These are phyloP conservation scores for Petrocephalus schoutedeni DNA, from an alignment of 2,797 vertebrate genomes.

Conservation along the genomic window DNA sequence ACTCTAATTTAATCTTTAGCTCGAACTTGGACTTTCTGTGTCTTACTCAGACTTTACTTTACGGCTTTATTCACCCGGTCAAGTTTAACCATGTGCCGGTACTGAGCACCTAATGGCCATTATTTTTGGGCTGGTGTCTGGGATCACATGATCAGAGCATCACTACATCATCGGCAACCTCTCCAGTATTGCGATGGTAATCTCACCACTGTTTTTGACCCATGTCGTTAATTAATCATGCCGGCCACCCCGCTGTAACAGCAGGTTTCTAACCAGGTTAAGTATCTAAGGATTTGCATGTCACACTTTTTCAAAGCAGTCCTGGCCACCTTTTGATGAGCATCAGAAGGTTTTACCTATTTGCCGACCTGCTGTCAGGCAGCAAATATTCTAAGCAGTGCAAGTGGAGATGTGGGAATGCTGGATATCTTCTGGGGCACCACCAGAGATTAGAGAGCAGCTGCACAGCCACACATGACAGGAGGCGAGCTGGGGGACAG, in stretches of 20 bases:
- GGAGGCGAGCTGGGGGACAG: conserved; percentile 16
- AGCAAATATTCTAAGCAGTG: conserved; percentile 24
- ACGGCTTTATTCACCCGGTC: not conserved
- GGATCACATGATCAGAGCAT: not conserved
- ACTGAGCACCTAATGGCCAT: not conserved
- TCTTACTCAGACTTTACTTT: not conserved
- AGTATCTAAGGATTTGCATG: not conserved
- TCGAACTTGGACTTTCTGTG: not conserved
- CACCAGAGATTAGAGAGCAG: conserved; percentile 43
- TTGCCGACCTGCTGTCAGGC: not conserved
- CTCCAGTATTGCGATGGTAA: not conserved
- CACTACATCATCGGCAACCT: not conserved
- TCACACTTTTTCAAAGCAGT: not conserved
- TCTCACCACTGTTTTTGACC: not conserved
- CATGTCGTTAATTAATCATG: not conserved
- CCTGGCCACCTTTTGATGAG: not conserved
- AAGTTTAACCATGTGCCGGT: not conserved
- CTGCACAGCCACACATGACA: conserved; percentile 35
- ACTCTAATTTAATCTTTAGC: not conserved
- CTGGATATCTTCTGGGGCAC: conserved; percentile 39
- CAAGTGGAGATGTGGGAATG: conserved; percentile 34
- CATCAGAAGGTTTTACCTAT: conserved; percentile 10
- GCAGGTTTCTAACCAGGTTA: not conserved
- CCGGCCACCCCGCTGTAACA: not conserved
- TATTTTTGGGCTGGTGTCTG: not conserved